Conservation (phyloP, 2,888 invertebrate species). For the Tupiocoris notatus region DNA sequence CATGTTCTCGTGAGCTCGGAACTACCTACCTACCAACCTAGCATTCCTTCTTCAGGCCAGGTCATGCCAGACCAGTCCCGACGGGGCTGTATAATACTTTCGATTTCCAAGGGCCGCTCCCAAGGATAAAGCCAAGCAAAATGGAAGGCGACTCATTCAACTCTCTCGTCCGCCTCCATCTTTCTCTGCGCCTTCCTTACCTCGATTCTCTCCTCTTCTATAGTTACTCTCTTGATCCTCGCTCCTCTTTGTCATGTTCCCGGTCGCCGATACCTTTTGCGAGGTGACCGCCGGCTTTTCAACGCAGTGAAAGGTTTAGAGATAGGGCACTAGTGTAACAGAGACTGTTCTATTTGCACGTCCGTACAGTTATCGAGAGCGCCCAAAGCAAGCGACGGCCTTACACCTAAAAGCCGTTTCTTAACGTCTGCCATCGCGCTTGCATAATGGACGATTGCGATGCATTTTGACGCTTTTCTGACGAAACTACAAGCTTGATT, state of each 20-base stretch:
- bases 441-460: no score
- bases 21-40: not conserved
- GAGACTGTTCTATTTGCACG: not conserved
- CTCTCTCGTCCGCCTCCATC: not conserved
- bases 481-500: no score
- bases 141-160: not conserved
- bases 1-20: not conserved
- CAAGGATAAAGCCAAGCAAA: constrained; percentile 2
- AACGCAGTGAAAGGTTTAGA: not conserved
- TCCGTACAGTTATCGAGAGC: no score
- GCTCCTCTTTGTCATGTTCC: not conserved
- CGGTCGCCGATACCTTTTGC: not conserved
- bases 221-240: not conserved
- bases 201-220: not conserved
- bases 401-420: no score
- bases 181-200: not conserved
- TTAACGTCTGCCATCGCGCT: no score
- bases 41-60: not conserved
- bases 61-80: not conserved
- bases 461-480: no score
- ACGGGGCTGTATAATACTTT: not conserved
- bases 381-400: no score
- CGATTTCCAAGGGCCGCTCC: constrained; percentile 30
- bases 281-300: not conserved
- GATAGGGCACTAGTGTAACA: not conserved